A percentile compares a stretch with the other conserved stretches of the same genome.
phyloP scores from a whole-genome alignment of 1,140 invertebrate species.

The Heliconius nattereri region DNA sequence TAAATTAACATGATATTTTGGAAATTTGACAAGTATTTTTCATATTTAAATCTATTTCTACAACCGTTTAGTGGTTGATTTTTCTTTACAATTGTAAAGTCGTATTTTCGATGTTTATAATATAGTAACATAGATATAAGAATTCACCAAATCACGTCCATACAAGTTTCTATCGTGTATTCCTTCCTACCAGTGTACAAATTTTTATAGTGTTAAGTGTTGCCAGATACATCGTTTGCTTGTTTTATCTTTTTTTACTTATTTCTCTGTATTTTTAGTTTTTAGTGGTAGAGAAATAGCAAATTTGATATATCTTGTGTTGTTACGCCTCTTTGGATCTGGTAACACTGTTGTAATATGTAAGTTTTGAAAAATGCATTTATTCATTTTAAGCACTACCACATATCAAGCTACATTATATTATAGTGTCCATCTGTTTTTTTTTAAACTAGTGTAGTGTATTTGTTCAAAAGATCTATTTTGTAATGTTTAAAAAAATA shows the following conservation, averaged over 20 bases:
- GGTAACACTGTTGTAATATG: slow-evolving; percentile 11
- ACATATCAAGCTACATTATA: background rate
- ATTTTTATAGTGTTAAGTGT: slow-evolving; percentile 12
- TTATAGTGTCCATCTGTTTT: background rate
- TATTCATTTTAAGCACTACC: background rate
- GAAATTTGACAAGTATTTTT: slow-evolving; percentile 3
- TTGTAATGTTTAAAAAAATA: background rate
- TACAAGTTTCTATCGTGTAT: slow-evolving; percentile 11
- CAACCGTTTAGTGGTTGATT: background rate
- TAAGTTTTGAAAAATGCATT: slow-evolving; percentile 14
- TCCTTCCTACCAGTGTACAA: slow-evolving; percentile 12
- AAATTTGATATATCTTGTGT: slow-evolving; percentile 2
- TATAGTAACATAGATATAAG: slow-evolving; percentile 7
- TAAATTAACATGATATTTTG: background rate
- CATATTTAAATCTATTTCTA: background rate
- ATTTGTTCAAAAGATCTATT: background rate
- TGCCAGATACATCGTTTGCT: background rate
- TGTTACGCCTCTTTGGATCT: background rate
- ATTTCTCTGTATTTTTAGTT: background rate
- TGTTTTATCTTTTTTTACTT: background rate
- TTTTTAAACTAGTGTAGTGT: background rate
- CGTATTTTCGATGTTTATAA: slow-evolving; percentile 1
- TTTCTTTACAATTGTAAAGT: background rate
- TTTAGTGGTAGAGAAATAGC: background rate
- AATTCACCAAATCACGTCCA: slow-evolving; percentile 10